Conservation (phyloP, 37 sponge, comb jelly and placozoan species). For the Geodia barretti region DNA sequence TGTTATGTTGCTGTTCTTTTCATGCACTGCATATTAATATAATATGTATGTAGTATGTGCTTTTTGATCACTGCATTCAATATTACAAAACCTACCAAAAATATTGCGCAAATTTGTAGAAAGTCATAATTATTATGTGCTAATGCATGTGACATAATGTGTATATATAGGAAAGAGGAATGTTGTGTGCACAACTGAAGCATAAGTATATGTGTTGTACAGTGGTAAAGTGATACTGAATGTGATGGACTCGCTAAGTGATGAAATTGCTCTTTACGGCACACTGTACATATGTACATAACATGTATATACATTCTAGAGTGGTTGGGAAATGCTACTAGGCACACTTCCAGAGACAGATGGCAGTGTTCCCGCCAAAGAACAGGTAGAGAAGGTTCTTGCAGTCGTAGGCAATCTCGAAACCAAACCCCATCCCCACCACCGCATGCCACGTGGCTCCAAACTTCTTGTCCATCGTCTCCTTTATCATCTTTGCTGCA, state of each 20-base stretch:
- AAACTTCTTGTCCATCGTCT: conserved; percentile 99
- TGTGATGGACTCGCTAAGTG: too few relatives aligned
- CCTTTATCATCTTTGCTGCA: conserved; percentile 99
- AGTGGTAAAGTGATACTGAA: not conserved
- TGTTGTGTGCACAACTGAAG: not conserved
- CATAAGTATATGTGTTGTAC: not conserved
- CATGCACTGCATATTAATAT: too few relatives aligned
- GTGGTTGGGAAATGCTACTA: conserved; percentile 12
- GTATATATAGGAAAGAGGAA: too few relatives aligned
- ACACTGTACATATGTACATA: not conserved
- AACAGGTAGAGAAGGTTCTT: conserved; percentile 98
- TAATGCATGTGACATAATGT: too few relatives aligned
- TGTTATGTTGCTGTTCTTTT: too few relatives aligned
- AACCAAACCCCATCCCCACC: conserved; percentile 95
- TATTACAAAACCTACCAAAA: too few relatives aligned
- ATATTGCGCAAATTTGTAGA: too few relatives aligned
- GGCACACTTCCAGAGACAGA: conserved; percentile 98
- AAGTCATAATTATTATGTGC: too few relatives aligned
- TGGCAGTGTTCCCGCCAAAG: conserved; percentile 93
- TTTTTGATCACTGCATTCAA: too few relatives aligned
- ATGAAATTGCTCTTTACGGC: not conserved
- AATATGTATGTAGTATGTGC: too few relatives aligned
- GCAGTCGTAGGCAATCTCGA: conserved; percentile 93
- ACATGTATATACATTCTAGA: too few relatives aligned
- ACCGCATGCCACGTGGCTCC: conserved; percentile 97